Evolutionary conservation across 2,113 vertebrate species (phyloP).

Genomic region (Rattus rattus): DNA sequence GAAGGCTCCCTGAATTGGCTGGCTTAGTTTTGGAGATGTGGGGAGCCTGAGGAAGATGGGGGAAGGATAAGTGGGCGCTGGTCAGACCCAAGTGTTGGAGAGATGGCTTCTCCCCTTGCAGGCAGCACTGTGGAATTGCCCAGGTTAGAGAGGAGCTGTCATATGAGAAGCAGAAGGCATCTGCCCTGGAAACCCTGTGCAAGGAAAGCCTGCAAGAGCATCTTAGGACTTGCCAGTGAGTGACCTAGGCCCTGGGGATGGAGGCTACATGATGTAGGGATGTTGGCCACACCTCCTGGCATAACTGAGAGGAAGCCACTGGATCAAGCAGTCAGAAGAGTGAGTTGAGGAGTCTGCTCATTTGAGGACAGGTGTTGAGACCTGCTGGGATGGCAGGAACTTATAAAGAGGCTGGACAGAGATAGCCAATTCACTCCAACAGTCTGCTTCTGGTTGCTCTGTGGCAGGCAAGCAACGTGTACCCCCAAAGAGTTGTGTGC

Average conservation of each 20-base stretch:
- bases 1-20: no score
- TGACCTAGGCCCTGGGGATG: not conserved
- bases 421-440: not conserved
- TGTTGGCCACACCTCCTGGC: not conserved
- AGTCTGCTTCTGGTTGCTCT: not conserved
- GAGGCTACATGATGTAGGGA: accelerated
- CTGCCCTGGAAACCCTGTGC: not conserved
- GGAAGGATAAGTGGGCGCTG: not conserved
- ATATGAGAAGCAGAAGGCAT: not conserved
- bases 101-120: not conserved
- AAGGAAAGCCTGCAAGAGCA: not conserved
- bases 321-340: not conserved
- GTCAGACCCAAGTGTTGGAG: not conserved
- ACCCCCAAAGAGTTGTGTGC: not conserved
- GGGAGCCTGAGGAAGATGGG: not conserved
- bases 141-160: accelerated
- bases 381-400: not conserved
- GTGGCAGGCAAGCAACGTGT: no score
- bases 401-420: accelerated
- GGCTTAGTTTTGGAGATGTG: not conserved
- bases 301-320: not conserved
- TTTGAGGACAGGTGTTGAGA: accelerated
- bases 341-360: no score
- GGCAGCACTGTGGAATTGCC: not conserved
- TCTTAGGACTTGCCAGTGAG: not conserved